Evolutionary conservation across 2,113 vertebrate genomes (phyloP).

Genomic region (Colaptes auratus): DNA sequence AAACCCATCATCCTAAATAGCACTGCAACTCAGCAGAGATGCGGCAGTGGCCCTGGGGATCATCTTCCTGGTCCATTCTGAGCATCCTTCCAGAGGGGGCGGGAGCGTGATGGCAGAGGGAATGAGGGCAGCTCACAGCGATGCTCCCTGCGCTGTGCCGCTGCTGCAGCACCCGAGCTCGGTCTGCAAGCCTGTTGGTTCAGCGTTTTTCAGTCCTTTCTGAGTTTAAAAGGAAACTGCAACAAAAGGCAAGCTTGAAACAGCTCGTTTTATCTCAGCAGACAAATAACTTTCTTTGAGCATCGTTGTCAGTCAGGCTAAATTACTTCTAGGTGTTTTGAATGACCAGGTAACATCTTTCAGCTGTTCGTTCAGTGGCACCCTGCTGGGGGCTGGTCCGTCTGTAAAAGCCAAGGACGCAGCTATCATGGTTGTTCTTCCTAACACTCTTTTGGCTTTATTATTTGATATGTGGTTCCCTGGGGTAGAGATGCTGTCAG

Average conservation of each 20-base stretch:
- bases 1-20: slow-evolving; percentile 11
- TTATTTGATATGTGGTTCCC: background rate
- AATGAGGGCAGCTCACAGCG: background rate
- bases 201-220: background rate
- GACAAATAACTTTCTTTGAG: slow-evolving; percentile 43
- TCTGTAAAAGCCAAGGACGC: background rate
- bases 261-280: slow-evolving; percentile 20
- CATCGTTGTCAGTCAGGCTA: slow-evolving; percentile 22
- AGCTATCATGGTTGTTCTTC: background rate
- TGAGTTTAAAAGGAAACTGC: background rate
- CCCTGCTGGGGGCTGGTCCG: slow-evolving; percentile 14
- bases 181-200: background rate
- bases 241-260: slow-evolving; percentile 19
- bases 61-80: rapidly evolving
- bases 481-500: background rate
- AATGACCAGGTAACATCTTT: background rate
- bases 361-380: background rate
- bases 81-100: background rate
- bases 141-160: background rate
- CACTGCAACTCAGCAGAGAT: background rate
- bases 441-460: background rate
- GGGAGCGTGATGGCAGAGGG: rapidly evolving
- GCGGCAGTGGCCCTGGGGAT: background rate
- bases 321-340: slow-evolving; percentile 51
- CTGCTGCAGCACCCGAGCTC: background rate